Conservation (phyloP, 2,113 vertebrate genomes). For the Oncorhynchus mykiss region DNA sequence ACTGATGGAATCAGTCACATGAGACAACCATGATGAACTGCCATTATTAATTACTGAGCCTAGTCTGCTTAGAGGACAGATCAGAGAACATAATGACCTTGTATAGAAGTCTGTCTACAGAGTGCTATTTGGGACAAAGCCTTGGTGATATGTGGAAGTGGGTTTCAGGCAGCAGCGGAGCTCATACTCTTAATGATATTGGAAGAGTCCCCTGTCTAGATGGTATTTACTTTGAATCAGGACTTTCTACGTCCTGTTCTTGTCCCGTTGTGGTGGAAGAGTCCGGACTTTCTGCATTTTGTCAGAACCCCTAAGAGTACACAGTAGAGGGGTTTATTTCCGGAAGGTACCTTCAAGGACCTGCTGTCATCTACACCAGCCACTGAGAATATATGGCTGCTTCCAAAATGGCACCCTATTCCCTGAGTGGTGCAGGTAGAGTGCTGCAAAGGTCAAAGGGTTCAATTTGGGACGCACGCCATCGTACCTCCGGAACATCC, state of each 20-base stretch:
- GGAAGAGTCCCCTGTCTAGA: no score
- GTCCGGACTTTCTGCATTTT: neutral
- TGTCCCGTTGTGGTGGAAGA: neutral
- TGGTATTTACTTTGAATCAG: neutral
- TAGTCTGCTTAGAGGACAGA: conserved; percentile 22
- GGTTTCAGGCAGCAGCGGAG: neutral
- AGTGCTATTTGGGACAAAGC: no score
- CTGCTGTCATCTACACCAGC: conserved; percentile 62
- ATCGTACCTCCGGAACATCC: conserved; percentile 38
- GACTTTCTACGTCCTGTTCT: neutral
- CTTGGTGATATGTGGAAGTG: neutral
- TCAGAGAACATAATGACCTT: conserved; percentile 37
- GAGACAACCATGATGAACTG: conserved; percentile 56
- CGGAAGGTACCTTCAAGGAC: conserved; percentile 56
- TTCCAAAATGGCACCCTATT: no score
- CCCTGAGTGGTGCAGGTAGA: no score
- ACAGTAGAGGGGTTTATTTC: no score
- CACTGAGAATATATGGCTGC: conserved; percentile 43
- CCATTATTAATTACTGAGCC: conserved; percentile 62
- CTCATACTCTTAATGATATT: no score
- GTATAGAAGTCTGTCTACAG: conserved; percentile 19
- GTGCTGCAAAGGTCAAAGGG: no score
- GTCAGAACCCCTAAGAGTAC: neutral
- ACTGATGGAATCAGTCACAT: conserved; percentile 49
- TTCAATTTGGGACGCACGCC: no score